Base-by-base conservation (phyloP, 2,113 vertebrate genomes). In the Catharus minimus region DNA sequence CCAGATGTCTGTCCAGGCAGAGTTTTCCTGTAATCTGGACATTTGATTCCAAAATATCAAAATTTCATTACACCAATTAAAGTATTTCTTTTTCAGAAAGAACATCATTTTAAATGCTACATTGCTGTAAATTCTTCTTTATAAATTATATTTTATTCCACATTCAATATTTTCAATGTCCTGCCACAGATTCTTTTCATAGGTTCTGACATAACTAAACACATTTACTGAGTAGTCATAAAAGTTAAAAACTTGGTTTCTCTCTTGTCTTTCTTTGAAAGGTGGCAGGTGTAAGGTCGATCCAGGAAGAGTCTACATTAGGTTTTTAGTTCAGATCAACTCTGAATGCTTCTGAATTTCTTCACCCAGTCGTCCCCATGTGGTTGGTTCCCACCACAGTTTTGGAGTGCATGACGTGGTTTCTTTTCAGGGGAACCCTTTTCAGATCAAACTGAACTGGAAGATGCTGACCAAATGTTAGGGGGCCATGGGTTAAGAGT, bases 301-400 rank as follows among this genome's bases (percentile, higher is more conserved):
- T 5, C 4, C 13, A 28, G 7, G 4, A 2, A 7, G 1, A 47
- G 7, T 17, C 49, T 55, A 46, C 1, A 3, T 32, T 20, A 43
- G 17, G 67, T 22, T 58, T 87, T 74, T 47, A 39, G 11, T 67
- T 85, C 61, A 75, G 15, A 28, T 74, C 13, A 58, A 2, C 3
- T 38, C 8, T 71, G 18, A 71, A 5, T 46, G 32, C 10, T 85
- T 81, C 52, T 71, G 17, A 58, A 28, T 87, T 30, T 66, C 33
- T 80, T 69, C 21, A 79, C 13, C 23, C 19, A 3, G 2, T 49
- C 53, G 73, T 28, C 21, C 9, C 11, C 5, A 7, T 72, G 57
- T 71, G n/a, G 55, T 84, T 20, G 1, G 2, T 46, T 88, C 17
- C 20, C 12, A 60, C 7, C 10, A 23, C 26, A 39, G 6, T 53